A percentile compares a stretch with the other conserved stretches of the same genome.
Evolutionary conservation across 2,113 vertebrate species (phyloP).

Genomic region (Apteryx mantelli): DNA sequence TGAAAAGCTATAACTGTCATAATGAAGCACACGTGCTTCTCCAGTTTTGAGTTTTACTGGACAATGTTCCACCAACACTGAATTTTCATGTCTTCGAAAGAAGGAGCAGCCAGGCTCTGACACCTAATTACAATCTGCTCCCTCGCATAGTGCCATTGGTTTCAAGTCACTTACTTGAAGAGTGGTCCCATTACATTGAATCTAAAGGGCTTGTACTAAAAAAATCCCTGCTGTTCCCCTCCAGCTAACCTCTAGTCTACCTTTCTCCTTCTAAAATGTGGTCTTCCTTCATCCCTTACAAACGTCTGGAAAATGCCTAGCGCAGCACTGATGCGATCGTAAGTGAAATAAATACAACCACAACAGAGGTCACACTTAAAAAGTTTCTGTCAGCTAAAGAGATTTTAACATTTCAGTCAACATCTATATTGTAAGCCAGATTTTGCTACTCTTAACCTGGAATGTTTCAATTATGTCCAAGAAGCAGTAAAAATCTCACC

Average conservation of each 20-base stretch:
- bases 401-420: not conserved
- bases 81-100: not conserved
- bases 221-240: not conserved
- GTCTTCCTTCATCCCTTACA: not conserved
- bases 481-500: not conserved
- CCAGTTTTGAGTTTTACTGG: not conserved
- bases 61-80: not conserved
- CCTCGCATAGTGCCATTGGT: not conserved
- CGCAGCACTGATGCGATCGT: not conserved
- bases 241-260: not conserved
- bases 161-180: not conserved
- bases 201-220: not conserved
- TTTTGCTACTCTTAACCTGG: not conserved
- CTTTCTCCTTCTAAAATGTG: not conserved
- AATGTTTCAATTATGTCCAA: not conserved
- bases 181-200: not conserved
- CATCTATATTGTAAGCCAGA: not conserved
- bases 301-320: not conserved
- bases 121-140: not conserved
- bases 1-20: not conserved
- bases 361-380: not conserved
- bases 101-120: not conserved
- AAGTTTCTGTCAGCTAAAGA: not conserved
- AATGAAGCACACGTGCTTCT: accelerated
- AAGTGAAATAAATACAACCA: not conserved